phyloP scores from a whole-genome alignment of 2,888 invertebrate genomes.

The Orchestes rusci region DNA sequence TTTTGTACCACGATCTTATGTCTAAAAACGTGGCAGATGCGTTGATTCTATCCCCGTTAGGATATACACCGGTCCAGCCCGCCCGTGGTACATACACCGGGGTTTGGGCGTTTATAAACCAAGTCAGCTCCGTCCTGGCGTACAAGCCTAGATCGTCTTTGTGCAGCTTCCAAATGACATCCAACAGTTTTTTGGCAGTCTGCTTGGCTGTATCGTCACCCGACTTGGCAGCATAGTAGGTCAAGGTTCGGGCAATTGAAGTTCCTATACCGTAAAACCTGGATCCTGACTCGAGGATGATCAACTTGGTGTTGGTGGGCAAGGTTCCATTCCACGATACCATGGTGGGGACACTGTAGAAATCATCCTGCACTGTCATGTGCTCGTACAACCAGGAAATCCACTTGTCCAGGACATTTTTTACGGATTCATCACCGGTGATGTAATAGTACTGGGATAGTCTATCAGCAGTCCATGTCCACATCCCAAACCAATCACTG shows the following conservation, averaged over 20 bases:
- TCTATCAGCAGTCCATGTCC: constrained; percentile 12
- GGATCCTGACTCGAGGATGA: constrained; percentile 16
- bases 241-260: constrained; percentile 26
- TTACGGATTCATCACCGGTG: constrained; percentile 22
- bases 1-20: constrained; percentile 28
- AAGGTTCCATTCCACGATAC: constrained; percentile 26
- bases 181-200: constrained; percentile 15
- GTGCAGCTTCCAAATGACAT: constrained; percentile 11
- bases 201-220: constrained; percentile 14
- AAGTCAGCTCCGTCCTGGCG: constrained; percentile 5
- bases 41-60: constrained; percentile 28
- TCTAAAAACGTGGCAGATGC: constrained; percentile 26
- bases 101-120: constrained; percentile 9
- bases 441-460: constrained; percentile 16
- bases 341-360: constrained; percentile 22
- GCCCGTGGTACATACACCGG: constrained; percentile 25
- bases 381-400: constrained; percentile 24
- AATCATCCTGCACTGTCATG: constrained; percentile 14
- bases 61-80: constrained; percentile 28
- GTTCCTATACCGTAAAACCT: constrained; percentile 24
- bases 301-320: constrained; percentile 25
- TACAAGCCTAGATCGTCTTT: constrained; percentile 14
- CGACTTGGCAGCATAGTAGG: constrained; percentile 28
- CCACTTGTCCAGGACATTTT: constrained; percentile 26
- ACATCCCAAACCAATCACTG: constrained; percentile 20